Conservation (phyloP, 2,888 invertebrate species). For the Hemistola chrysoprasaria region DNA sequence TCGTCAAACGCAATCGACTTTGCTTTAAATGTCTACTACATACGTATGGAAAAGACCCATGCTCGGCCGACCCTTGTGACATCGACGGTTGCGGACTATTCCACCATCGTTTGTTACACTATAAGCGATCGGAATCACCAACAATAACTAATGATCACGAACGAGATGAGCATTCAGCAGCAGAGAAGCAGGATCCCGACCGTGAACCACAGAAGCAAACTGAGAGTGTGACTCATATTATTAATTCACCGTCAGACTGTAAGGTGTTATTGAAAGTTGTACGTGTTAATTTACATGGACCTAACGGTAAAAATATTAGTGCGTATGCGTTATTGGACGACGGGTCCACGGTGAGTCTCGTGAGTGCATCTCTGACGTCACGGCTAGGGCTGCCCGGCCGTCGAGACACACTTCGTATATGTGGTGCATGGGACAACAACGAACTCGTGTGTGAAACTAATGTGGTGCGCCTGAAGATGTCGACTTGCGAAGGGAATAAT, state of each 20-base stretch:
- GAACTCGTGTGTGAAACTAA: not conserved
- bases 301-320: not conserved
- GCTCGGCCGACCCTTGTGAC: conserved; percentile 27
- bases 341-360: conserved; percentile 31
- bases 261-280: not conserved
- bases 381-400: conserved; percentile 12
- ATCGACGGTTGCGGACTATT: conserved; percentile 6
- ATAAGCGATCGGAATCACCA: not conserved
- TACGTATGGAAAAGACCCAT: conserved; percentile 21
- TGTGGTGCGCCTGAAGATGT: conserved; percentile 18
- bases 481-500: conserved; percentile 14
- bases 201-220: not conserved
- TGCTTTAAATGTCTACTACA: conserved; percentile 28
- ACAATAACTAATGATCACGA: no score
- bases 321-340: conserved; percentile 20
- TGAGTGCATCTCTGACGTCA: conserved; percentile 21
- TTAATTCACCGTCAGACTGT: not conserved
- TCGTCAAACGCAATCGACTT: conserved; percentile 17
- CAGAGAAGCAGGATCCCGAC: no score
- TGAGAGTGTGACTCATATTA: not conserved
- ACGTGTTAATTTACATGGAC: not conserved
- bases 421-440: conserved; percentile 24
- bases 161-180: no score
- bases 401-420: conserved; percentile 23
- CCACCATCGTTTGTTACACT: not conserved